Base-by-base conservation (phyloP, 1,140 invertebrate species). In the Drosophila auraria region DNA sequence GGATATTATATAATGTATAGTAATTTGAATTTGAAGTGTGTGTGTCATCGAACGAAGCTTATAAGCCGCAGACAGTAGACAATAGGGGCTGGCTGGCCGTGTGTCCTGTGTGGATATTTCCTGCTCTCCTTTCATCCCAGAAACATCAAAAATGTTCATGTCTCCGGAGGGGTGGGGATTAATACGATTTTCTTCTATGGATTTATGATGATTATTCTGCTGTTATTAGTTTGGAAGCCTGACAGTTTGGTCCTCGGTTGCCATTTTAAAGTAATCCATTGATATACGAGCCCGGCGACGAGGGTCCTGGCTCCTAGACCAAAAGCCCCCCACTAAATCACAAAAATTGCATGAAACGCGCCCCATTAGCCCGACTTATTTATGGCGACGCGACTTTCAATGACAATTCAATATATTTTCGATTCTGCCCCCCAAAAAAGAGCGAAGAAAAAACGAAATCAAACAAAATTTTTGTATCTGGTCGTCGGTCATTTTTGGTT, bases 21-120 rank as follows among this genome's bases (percentile, higher is more conserved):
- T 87, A 87, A 87, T 87, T 87, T 87, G 83, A 87, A 87, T 87
- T 82, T 87, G 80, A 87, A 87, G 83, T 87, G 83, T 80, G 83
- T 63, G 83, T 63, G 76, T 72, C 83, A 80, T 69, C 71, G 76
- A 73, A 87, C 70, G 80, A 71, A 80, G 83, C 83, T 87, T 80
- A 87, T 87, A 83, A 83, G 79, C 74, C 78, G 70, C 78, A 75
- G 69, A 86, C 75, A 71, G 25, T 51, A 69, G 74, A 65, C 63
- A 69, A 71, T n/a, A 59, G 57, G 68, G 47, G 58, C 33, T 33
- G 47, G 58, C 33, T 33, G 45, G 57, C 51, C 62, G 42, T 44
- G 51, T 70, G 69, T 45, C 78, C 56, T 57, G 47, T 69, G 50
- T 58, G 57, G 58, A 75, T 86, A 71, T 72, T 66, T 60, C 56